These are phyloP conservation scores for Spondyliosoma cantharus DNA, from an alignment of 2,797 vertebrate species.

Conservation along the genomic window DNA sequence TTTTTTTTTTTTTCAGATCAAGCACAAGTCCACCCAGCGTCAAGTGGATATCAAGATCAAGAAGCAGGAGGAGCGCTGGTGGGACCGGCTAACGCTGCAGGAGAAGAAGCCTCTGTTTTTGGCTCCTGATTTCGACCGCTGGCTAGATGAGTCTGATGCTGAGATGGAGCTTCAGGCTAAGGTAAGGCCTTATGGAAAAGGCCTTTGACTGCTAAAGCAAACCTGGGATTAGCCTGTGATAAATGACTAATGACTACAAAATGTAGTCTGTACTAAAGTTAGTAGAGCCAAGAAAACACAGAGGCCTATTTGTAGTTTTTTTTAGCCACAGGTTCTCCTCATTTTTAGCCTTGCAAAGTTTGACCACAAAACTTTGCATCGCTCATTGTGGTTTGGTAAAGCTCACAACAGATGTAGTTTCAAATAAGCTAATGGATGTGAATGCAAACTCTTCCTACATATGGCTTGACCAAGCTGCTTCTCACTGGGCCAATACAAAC, in stretches of 20 bases:
- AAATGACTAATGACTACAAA: background rate
- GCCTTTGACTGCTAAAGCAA: background rate
- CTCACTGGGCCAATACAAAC: too few relatives aligned
- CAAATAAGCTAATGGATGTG: background rate
- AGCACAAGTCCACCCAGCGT: constrained; percentile 91
- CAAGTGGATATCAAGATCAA: constrained; percentile 93
- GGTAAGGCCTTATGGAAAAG: constrained; percentile 75
- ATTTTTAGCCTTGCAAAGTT: background rate
- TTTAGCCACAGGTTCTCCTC: background rate
- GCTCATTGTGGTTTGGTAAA: background rate
- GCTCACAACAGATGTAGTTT: background rate
- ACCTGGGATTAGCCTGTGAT: background rate
- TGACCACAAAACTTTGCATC: constrained; percentile 10
- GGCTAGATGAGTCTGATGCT: constrained; percentile 96
- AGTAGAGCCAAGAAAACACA: background rate
- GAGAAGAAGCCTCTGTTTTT: constrained; percentile 94
- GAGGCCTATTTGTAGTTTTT: background rate
- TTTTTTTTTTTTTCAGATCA: constrained; percentile 78
- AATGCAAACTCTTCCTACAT: too few relatives aligned
- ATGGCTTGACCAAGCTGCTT: too few relatives aligned
- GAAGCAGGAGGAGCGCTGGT: constrained; percentile 92
- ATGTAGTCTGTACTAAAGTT: background rate
- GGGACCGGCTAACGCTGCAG: constrained; percentile 95
- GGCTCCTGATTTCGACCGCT: constrained; percentile 95
- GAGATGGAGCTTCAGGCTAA: constrained; percentile 96